Conservation (phyloP, 2,113 vertebrate species). For the Oceanites oceanicus region DNA sequence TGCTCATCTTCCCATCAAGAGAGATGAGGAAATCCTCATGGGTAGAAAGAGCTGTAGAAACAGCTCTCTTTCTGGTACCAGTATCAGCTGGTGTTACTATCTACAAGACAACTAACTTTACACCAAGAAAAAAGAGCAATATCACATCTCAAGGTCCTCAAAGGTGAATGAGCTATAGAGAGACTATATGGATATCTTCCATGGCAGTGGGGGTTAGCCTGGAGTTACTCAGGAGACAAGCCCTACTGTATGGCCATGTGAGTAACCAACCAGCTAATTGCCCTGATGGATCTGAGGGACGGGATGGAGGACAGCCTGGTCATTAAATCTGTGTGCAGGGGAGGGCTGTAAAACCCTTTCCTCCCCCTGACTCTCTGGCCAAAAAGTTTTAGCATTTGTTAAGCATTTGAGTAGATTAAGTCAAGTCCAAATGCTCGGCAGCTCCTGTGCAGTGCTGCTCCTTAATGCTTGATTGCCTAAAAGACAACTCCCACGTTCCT, state of each 20-base stretch:
- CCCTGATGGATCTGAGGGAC: not conserved
- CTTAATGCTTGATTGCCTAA: not conserved
- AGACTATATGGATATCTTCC: not conserved
- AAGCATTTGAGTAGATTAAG: not conserved
- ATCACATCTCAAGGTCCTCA: not conserved
- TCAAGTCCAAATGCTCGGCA: rapidly evolving
- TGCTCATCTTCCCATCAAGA: not conserved
- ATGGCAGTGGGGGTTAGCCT: not conserved
- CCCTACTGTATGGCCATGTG: not conserved
- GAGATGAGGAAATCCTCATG: not conserved
- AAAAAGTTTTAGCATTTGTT: not conserved
- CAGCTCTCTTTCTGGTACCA: not conserved
- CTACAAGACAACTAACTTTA: not conserved
- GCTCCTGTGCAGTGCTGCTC: not conserved
- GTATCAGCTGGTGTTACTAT: not conserved
- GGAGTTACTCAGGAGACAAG: not conserved
- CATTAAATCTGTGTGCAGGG: not conserved
- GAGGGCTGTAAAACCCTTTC: not conserved
- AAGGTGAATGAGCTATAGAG: not conserved
- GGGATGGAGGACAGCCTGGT: not conserved
- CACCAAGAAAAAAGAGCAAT: not conserved
- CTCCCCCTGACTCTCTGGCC: not conserved
- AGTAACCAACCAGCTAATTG: not conserved
- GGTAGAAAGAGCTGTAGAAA: not conserved
- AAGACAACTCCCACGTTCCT: not conserved